Evolutionary conservation across 37 sponge, comb jelly and placozoan genomes (phyloP), one percentile per base, ranked within the genome.

Genomic region (Axinella damicornis): DNA sequence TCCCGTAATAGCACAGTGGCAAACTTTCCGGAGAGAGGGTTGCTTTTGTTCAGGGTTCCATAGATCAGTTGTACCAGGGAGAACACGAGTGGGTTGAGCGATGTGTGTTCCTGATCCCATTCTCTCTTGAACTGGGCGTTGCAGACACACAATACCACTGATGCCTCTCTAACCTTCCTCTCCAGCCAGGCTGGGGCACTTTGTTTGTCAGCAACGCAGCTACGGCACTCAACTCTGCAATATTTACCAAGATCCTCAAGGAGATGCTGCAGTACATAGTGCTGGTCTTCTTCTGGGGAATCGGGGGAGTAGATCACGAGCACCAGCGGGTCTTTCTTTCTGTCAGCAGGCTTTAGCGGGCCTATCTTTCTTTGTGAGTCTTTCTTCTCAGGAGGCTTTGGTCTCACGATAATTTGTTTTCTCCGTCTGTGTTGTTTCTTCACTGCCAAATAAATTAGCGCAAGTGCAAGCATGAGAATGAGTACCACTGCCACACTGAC

Each of bases 281-380:
- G 57, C 19, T 56, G 46, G 35, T 84, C 77, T 53, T 84, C 57
- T 30, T 46, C 25, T 33, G 61, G 53, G 1, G 75, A 67, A 9
- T 40, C 46, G 5, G 65, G 76, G 13, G 85, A 84, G 69, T 84
- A 84, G 32, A 84, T n/a, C 53, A 74, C 61, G 16, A 82, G 56
- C 22, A 77, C 41, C 11, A 37, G 46, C 46, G 46, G 46, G 46
- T 46, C 46, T 46, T 46, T n/a, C n/a, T n/a, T n/a, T n/a, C n/a
- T n/a, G n/a, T n/a, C n/a, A n/a, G n/a, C n/a, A n/a, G n/a, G n/a
- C n/a, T n/a, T n/a, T n/a, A n/a, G n/a, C n/a, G n/a, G n/a, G n/a
- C n/a, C n/a, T n/a, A n/a, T n/a, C n/a, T n/a, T n/a, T n/a, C n/a
- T n/a, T n/a, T n/a, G n/a, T n/a, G n/a, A n/a, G n/a, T n/a, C n/a